Conservation (phyloP, 2,888 invertebrate species). For the Campopleginae sp. region DNA sequence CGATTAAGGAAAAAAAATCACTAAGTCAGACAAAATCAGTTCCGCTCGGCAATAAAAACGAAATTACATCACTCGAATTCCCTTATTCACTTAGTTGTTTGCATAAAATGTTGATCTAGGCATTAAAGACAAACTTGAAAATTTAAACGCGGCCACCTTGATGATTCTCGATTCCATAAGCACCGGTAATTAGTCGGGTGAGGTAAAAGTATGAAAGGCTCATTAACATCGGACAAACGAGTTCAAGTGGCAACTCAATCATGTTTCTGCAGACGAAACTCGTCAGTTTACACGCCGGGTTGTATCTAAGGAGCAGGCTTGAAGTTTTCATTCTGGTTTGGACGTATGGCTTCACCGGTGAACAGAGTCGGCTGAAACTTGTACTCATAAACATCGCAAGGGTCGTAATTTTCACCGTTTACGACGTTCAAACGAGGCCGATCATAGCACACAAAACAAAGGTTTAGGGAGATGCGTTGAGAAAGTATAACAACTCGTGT, state of each 20-base stretch:
- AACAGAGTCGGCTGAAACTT: slow-evolving; percentile 36
- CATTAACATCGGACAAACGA: slow-evolving; percentile 58
- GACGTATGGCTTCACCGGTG: slow-evolving; percentile 17
- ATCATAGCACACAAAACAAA: slow-evolving; percentile 1
- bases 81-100: background rate
- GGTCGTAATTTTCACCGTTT: slow-evolving; percentile 75
- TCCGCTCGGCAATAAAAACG: background rate
- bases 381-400: background rate
- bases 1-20: background rate
- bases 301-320: slow-evolving; percentile 31
- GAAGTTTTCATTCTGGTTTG: slow-evolving; percentile 33
- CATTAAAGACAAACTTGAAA: background rate
- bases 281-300: slow-evolving; percentile 26
- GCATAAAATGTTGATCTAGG: background rate
- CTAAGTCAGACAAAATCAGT: background rate
- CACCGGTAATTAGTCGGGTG: background rate
- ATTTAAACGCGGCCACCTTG: background rate
- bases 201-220: slow-evolving; percentile 24
- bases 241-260: slow-evolving; percentile 60
- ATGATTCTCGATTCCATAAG: background rate
- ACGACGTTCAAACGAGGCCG: slow-evolving; percentile 75
- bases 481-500: background rate
- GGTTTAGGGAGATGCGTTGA: background rate
- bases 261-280: slow-evolving; percentile 53
- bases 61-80: background rate